Evolutionary conservation across 2,888 invertebrate species (phyloP), one percentile per base, ranked within the genome.

Genomic region (Erannis defoliaria): DNA sequence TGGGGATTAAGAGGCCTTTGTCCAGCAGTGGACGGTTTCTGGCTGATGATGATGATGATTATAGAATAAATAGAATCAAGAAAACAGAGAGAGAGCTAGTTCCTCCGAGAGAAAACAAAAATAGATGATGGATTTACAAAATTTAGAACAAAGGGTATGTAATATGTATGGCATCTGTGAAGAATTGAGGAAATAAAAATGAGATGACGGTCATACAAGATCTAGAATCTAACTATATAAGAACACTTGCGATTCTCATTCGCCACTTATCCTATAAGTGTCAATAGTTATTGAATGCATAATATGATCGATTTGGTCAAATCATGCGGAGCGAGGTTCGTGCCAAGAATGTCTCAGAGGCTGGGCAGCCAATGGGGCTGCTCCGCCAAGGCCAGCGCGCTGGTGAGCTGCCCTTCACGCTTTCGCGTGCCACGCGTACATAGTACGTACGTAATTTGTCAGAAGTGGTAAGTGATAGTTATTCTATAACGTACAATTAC

Each of bases 401-500:
- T 40, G 46, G 14, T 29, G 43, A 71, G 51, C 56, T 79, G 85
- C 84, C 88, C 85, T 88, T 88, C 88, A 87, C 88, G 84, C 86
- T 88, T 88, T 88, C 88, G 75, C 79, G 73, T 75, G 66, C 64
- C 70, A 70, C 69, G 69, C 59, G 60, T 59, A 51, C 35, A 43
- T 61, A 60, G 26, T 43, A 10, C 45, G 38, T 55, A 57, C 40
- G 45, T 45, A 53, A 53, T 37, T 50, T 45, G n/a, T 26, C 51
- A 51, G 51, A 51, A 51, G 1, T 48, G 33, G 10, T 26, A 53
- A 48, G 18, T 57, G 9, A 14, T 38, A 37, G 19, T 16, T 55
- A 60, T 50, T 62, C 48, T 57, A 38, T 48, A 26, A 14, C 45
- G 2, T 23, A 49, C 49, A 53, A 56, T 53, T 62, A 62, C 38